These are phyloP conservation scores for Lutraria rhynchaena DNA, from an alignment of 1,140 invertebrate genomes.

Conservation along the genomic window DNA sequence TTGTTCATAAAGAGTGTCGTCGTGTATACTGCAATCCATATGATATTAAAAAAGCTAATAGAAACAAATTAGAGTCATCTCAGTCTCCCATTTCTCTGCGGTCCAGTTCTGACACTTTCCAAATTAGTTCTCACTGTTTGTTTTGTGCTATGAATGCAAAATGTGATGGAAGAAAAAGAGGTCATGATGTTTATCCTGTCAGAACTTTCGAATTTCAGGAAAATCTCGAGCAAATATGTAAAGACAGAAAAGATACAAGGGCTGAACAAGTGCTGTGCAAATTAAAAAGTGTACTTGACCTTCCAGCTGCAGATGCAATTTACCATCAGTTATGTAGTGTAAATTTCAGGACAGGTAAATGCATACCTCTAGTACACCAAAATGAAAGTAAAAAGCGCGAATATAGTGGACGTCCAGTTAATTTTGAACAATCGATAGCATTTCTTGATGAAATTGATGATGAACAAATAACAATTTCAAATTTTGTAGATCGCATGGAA, in stretches of 20 bases:
- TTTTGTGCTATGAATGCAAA: slow-evolving; percentile 35
- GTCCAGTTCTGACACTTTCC: neutral
- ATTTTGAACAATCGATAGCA: neutral
- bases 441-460: slow-evolving; percentile 60
- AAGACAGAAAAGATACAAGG: slow-evolving; percentile 53
- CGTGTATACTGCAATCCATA: neutral
- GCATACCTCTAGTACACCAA: neutral
- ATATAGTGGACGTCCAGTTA: neutral
- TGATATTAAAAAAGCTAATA: neutral
- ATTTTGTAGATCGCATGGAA: slow-evolving; percentile 58
- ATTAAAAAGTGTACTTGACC: slow-evolving; percentile 39
- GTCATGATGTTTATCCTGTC: slow-evolving; percentile 52
- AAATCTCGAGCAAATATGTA: slow-evolving; percentile 27
- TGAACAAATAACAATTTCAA: slow-evolving; percentile 57
- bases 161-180: slow-evolving; percentile 28
- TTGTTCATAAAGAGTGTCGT: slow-evolving; percentile 19
- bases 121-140: neutral
- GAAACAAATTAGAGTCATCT: too few relatives aligned
- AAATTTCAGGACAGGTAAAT: slow-evolving; percentile 55
- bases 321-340: slow-evolving; percentile 57
- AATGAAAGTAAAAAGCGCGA: neutral
- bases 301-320: slow-evolving; percentile 58
- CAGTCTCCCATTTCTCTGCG: too few relatives aligned
- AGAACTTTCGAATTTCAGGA: slow-evolving; percentile 51
- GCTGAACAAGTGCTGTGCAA: slow-evolving; percentile 28